Conservation (phyloP, 2,888 invertebrate genomes). For the Melieria picta region DNA sequence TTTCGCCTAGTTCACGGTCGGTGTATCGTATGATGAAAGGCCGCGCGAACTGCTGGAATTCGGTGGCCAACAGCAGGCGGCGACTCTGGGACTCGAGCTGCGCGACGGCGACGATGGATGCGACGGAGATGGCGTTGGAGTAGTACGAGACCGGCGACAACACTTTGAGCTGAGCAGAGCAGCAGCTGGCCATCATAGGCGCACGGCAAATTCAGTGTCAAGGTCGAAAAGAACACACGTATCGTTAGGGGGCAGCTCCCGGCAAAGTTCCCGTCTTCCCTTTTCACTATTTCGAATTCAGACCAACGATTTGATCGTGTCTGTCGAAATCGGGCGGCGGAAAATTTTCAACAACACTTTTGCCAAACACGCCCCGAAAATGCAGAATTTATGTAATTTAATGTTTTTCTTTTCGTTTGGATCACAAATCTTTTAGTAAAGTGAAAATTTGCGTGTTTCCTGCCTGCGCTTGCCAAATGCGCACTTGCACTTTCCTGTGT, state of each 20-base stretch:
- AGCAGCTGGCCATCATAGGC: slow-evolving; percentile 49
- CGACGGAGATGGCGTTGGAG: slow-evolving; percentile 26
- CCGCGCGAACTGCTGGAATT: slow-evolving; percentile 52
- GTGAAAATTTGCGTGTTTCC: slow-evolving; percentile 1
- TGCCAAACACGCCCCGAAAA: not conserved
- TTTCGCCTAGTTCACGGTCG: slow-evolving; percentile 57
- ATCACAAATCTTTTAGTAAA: not conserved
- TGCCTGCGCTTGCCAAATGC: slow-evolving; percentile 25
- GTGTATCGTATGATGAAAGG: slow-evolving; percentile 61
- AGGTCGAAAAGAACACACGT: slow-evolving; percentile 23
- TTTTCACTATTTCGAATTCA: not conserved
- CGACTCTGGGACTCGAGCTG: slow-evolving; percentile 32
- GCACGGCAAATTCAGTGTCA: slow-evolving; percentile 28
- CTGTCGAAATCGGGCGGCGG: too few relatives aligned
- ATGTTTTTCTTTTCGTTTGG: not conserved
- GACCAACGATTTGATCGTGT: too few relatives aligned
- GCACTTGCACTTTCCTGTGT: slow-evolving; percentile 19
- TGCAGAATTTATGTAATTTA: not conserved
- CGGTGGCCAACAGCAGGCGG: slow-evolving; percentile 38
- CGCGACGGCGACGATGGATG: slow-evolving; percentile 12
- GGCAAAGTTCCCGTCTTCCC: not conserved
- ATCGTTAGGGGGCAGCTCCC: not conserved
- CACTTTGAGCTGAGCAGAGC: slow-evolving; percentile 34
- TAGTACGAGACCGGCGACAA: slow-evolving; percentile 33
- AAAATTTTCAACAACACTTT: not conserved